Evolutionary conservation across 1,140 invertebrate genomes (phyloP).

Genomic region (Uloborus diversus): DNA sequence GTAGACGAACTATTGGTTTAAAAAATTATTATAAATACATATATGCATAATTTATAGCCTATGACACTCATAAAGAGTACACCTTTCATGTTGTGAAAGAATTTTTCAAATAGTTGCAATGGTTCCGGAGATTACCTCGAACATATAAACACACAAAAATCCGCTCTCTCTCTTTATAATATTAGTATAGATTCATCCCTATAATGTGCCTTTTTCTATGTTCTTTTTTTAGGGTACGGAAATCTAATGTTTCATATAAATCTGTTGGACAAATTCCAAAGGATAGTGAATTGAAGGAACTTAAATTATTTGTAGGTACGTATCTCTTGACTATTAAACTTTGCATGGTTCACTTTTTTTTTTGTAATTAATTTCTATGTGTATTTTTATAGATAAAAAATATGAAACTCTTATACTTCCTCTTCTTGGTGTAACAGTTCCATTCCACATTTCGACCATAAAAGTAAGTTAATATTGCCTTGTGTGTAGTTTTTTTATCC

Average conservation of each 20-base stretch:
- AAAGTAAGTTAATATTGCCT: slow-evolving; percentile 71
- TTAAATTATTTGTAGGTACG: slow-evolving; percentile 94
- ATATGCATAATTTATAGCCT: too few relatives aligned
- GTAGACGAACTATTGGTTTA: too few relatives aligned
- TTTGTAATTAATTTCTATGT: background rate
- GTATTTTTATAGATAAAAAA: slow-evolving; percentile 81
- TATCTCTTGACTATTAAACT: slow-evolving; percentile 45
- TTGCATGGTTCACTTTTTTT: background rate
- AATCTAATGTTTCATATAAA: slow-evolving; percentile 96
- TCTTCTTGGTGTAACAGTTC: slow-evolving; percentile 93
- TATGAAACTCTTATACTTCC: slow-evolving; percentile 98
- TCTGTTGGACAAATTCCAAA: slow-evolving; percentile 89
- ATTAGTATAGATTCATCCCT: too few relatives aligned
- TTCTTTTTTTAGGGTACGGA: slow-evolving; percentile 73
- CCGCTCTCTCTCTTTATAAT: too few relatives aligned
- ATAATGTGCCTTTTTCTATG: too few relatives aligned
- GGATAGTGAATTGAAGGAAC: slow-evolving; percentile 90
- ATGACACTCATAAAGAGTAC: too few relatives aligned
- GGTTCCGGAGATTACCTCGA: too few relatives aligned
- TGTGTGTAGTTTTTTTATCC: background rate
- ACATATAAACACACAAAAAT: too few relatives aligned
- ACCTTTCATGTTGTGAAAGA: too few relatives aligned
- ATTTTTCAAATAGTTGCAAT: too few relatives aligned
- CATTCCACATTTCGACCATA: slow-evolving; percentile 98
- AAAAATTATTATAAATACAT: too few relatives aligned